These are phyloP conservation scores for Dolomedes plantarius DNA, from an alignment of 2,888 invertebrate species.

Conservation along the genomic window DNA sequence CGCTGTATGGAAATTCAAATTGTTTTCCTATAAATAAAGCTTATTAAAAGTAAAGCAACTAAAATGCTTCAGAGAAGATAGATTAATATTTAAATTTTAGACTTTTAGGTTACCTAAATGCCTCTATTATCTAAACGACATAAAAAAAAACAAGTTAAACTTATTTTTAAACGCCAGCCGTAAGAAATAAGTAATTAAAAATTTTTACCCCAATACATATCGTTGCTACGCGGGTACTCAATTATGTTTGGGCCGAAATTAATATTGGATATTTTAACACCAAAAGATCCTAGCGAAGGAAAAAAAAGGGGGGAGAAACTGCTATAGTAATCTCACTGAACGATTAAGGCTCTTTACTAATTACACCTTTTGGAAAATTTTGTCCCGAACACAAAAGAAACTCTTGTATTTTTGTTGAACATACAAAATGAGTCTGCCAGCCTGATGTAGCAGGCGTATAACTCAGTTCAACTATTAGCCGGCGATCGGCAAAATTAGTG, in stretches of 20 bases:
- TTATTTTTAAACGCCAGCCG: too few species aligned
- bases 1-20: too few species aligned
- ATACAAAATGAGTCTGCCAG: constrained; percentile 10
- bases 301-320: neutral
- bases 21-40: too few species aligned
- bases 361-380: neutral
- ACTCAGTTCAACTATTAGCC: constrained; percentile 36
- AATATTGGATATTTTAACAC: neutral
- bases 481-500: constrained; percentile 40
- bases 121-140: too few species aligned
- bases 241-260: neutral
- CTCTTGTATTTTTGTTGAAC: neutral
- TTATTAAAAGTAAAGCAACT: too few species aligned
- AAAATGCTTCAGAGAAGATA: too few species aligned
- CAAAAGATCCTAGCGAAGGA: neutral
- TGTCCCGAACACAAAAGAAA: neutral
- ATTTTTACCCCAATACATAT: too few species aligned
- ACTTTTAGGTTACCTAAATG: too few species aligned
- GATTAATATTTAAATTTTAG: too few species aligned
- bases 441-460: constrained; percentile 10
- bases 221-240: too few species aligned
- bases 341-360: neutral
- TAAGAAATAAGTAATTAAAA: too few species aligned
- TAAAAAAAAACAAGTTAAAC: too few species aligned
- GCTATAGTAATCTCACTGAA: neutral